Base-by-base conservation (phyloP, 1,140 invertebrate genomes). In the Goniozus legneri region DNA sequence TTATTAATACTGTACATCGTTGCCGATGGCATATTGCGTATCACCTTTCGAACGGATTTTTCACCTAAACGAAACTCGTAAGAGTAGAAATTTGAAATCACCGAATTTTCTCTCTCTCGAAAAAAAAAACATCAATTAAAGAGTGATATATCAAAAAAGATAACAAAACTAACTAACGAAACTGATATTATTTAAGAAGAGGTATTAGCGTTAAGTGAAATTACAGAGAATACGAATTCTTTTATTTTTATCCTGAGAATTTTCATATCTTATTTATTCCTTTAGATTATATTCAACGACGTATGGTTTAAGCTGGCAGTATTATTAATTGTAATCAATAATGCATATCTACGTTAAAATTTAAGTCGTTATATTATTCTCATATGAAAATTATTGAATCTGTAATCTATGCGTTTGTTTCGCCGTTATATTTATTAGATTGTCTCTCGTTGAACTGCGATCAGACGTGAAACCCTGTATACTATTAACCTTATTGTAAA, bases 281-380 rank as follows among this genome's bases (percentile, higher is more conserved):
- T n/a, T 14, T 42, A n/a, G 35, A 14, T 8, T 35, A 31, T 39
- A 34, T 24, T 10, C 44, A n/a, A 32, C 16, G 40, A 37, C 30
- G 39, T 62, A 60, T 66, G 64, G 44, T 68, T 64, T 69, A 65
- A 69, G 61, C 64, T 67, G 61, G 59, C 67, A 70, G 67, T 70
- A 70, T 70, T 70, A 70, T 70, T 70, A 69, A 69, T 61, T 67
- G 54, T 67, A 69, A 70, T 61, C 57, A 43, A 65, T 62, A 63
- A 69, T 67, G 66, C 65, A 70, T 69, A 69, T 69, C 67, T 56
- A 62, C 60, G 58, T 65, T 62, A 55, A 64, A 35, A 46, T 60
- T 60, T 56, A 58, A 59, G 58, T 53, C 56, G 60, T 57, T 35
- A 51, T 64, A 56, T 34, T 57, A 58, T 54, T 63, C 32, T 44